These are phyloP conservation scores for Craseonycteris thonglongyai DNA, from an alignment of 2,113 vertebrate species.

Conservation along the genomic window DNA sequence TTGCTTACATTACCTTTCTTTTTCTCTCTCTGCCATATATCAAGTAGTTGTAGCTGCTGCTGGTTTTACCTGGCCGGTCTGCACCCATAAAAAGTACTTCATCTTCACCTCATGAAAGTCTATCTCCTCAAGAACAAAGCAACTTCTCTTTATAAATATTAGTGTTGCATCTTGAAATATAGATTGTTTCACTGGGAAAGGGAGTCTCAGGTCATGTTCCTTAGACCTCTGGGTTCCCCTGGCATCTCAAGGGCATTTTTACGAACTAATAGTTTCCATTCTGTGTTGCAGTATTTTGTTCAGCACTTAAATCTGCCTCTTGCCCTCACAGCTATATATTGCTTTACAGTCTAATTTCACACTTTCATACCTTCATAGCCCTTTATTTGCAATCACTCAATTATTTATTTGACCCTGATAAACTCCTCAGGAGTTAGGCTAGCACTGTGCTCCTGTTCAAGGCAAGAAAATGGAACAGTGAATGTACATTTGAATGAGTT, in stretches of 20 bases:
- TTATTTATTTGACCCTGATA: conserved; percentile 37
- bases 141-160: not conserved
- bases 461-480: not conserved
- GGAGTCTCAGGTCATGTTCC: not conserved
- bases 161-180: not conserved
- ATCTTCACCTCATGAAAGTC: not conserved
- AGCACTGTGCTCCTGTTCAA: not conserved
- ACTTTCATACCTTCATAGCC: not conserved
- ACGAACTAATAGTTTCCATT: not conserved
- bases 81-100: not conserved
- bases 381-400: not conserved
- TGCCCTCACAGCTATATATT: not conserved
- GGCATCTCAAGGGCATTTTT: not conserved
- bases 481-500: not conserved
- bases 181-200: not conserved
- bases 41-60: not conserved
- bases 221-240: not conserved
- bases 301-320: not conserved
- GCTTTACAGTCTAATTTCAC: conserved; percentile 27
- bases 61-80: not conserved
- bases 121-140: not conserved
- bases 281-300: not conserved
- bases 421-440: not conserved
- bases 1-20: not conserved
- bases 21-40: not conserved